Evolutionary conservation across 2,113 vertebrate genomes (phyloP).

Genomic region (Corynorhinus townsendii): DNA sequence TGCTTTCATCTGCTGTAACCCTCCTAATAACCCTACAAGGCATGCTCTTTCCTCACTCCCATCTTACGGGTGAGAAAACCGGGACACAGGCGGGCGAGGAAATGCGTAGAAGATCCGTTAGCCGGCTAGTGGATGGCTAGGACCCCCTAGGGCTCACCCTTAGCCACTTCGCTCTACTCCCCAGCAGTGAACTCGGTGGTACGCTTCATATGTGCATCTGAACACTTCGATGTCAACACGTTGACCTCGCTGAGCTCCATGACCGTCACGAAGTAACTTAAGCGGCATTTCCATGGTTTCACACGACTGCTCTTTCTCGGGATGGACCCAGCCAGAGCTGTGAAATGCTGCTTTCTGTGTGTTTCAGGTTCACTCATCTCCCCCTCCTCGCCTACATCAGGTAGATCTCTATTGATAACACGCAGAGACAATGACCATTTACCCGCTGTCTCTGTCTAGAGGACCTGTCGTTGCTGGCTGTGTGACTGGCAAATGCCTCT

Average conservation of each 20-base stretch:
- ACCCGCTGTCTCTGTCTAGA: background rate
- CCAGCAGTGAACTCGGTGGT: background rate
- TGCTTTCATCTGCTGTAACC: background rate
- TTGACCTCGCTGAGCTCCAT: background rate
- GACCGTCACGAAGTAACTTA: background rate
- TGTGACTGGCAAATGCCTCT: background rate
- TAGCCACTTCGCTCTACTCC: background rate
- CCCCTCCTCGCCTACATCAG: no score
- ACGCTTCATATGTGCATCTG: background rate
- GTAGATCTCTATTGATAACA: background rate
- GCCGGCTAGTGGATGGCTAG: background rate
- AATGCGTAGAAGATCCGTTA: background rate
- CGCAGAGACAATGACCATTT: background rate
- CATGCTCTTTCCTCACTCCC: background rate
- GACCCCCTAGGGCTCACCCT: background rate
- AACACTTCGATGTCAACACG: background rate
- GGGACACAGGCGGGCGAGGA: background rate
- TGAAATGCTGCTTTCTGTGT: background rate
- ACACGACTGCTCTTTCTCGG: background rate
- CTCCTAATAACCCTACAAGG: background rate
- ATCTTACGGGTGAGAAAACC: background rate
- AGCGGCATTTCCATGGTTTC: background rate
- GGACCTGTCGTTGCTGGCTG: background rate
- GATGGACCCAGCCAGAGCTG: background rate
- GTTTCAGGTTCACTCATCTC: accelerated